Base-by-base conservation (phyloP, 2,797 vertebrate genomes). In the Sebastes cheni region DNA sequence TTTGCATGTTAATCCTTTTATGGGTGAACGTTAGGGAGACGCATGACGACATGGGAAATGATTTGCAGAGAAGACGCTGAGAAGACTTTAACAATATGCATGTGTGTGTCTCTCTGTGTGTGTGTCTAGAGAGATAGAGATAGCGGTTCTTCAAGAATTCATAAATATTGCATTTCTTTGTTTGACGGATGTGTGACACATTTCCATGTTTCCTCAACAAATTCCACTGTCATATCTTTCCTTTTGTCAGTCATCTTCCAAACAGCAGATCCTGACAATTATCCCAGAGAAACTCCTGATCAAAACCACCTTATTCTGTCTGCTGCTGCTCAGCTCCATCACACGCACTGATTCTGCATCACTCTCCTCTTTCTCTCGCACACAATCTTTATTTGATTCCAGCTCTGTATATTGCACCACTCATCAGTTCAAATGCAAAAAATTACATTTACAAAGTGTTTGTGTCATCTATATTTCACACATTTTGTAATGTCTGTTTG, bases 161-260 rank as follows among this genome's bases (percentile, higher is more conserved):
- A 92, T 95, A 94, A 95, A 95, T 95, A 94, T 94, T 93, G 80
- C 86, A 92, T 94, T 93, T 92, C 92, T 92, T 93, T 94, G 90
- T 94, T 90, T 93, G 93, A 94, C 62, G 90, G 91, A 93, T 92
- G 90, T 91, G 92, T 94, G 93, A 93, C 92, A 94, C 88, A 93
- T 93, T 92, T 95, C 91, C 89, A 93, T 95, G 93, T 93, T 95
- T 94, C 92, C 92, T 89, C 92, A 93, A 95, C 94, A 95, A 94
- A 94, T 93, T 90, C 91, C 88, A 90, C 90, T 94, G 92, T 94
- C 92, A 92, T 67, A 86, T 91, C 88, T 88, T 79, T 78, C 79
- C 94, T 95, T 95, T 95, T 84, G 92, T 95, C 94, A 94, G 90
- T 92, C 88, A 91, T 94, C 89, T 91, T 90, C 90, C 94, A 94